phyloP scores from a whole-genome alignment of 2,797 vertebrate species.

The Monodelphis domestica region DNA sequence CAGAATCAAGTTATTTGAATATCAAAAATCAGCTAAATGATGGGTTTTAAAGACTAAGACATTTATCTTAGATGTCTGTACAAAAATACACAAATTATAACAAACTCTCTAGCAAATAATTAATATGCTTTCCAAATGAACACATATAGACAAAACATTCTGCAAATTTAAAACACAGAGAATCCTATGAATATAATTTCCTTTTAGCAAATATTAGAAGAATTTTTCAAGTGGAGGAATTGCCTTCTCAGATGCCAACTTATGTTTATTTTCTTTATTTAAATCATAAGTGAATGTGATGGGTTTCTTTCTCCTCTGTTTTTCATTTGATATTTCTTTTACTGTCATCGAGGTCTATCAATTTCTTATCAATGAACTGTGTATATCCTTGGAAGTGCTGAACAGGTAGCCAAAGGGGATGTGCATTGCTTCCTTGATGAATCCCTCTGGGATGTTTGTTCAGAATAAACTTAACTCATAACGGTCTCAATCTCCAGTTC shows the following conservation, averaged over 20 bases:
- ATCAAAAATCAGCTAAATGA: conserved; percentile 54
- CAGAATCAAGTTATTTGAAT: background rate
- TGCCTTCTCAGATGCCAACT: conserved; percentile 7
- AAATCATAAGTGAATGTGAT: conserved; percentile 5
- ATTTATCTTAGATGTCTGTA: conserved; percentile 66
- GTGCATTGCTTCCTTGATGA: conserved; percentile 22
- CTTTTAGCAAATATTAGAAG: background rate
- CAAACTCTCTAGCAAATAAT: conserved; percentile 55
- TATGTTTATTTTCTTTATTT: conserved; percentile 49
- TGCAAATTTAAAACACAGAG: conserved; percentile 30
- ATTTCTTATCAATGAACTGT: background rate
- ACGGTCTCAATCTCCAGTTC: conserved; percentile 45
- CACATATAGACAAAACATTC: conserved; percentile 1
- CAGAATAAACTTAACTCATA: conserved; percentile 28
- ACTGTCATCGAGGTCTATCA: background rate
- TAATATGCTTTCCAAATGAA: conserved; percentile 54
- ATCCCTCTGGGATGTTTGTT: conserved; percentile 33
- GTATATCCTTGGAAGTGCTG: background rate
- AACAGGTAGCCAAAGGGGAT: background rate
- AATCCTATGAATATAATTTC: background rate
- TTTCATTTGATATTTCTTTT: background rate
- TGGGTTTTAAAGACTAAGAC: conserved; percentile 32
- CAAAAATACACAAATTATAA: conserved; percentile 19
- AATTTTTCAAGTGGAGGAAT: conserved; percentile 15
- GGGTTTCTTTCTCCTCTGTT: conserved; percentile 33